Evolutionary conservation across 2,797 vertebrate genomes (phyloP), one percentile per base, ranked within the genome.

Genomic region (Micrastur ruficollis): DNA sequence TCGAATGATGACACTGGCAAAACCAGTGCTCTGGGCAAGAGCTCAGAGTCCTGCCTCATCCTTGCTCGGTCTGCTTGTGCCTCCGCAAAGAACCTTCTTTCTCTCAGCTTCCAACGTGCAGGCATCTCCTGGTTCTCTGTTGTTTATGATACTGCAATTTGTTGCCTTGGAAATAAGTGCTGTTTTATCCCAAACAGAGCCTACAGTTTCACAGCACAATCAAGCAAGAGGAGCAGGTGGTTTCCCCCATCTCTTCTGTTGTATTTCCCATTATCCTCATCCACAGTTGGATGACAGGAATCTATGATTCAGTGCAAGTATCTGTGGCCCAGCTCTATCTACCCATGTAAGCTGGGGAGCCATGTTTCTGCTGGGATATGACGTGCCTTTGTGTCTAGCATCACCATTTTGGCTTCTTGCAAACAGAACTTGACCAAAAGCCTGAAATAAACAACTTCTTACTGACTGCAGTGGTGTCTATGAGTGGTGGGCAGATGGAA

Each of bases 121-220:
- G 70, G 75, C 89, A 95, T 83, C 94, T 95, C 40, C 42, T 80
- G 75, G 81, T 90, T 94, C 75, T 94, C 71, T 68, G 58, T 79
- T 97, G 93, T 96, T 97, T 96, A 93, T 74, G 66, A 74, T 31
- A 87, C 72, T 87, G 59, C 89, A 85, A 84, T 95, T 83, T 89
- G 96, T 98, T 97, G 94, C 96, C 94, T 96, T 97, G 96, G 97
- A 97, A 97, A 96, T 97, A 90, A 92, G 86, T 32, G 86, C 81
- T 95, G 93, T 74, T 97, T 93, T 90, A 95, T 97, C 91, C 90
- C 90, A 96, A 97, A 93, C 66, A 92, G 80, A 95, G 92, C 91
- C 36, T 92, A 94, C 84, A 66, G 52, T 91, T 94, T 94, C 83
- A 89, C 59, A 90, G 90, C 0, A 2, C 71, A 89, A 52, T 92